Base-by-base conservation (phyloP, 2,888 invertebrate genomes). In the Agelastica alni region DNA sequence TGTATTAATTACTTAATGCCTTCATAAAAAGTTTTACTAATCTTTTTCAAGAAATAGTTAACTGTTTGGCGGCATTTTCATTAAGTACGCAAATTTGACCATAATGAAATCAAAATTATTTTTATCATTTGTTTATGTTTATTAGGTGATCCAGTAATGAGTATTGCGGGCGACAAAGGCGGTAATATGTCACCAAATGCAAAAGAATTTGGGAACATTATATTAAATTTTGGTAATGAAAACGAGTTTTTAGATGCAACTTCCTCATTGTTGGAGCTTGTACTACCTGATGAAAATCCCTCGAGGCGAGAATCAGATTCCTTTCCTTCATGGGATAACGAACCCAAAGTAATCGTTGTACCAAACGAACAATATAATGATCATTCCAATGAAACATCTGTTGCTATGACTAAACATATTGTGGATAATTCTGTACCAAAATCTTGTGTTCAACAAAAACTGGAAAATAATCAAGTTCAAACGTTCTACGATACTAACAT, bases 91-190 rank as follows among this genome's bases (percentile, higher is more conserved):
- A n/a, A n/a, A n/a, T n/a, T n/a, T n/a, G n/a, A n/a, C n/a, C n/a
- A n/a, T n/a, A n/a, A n/a, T n/a, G n/a, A n/a, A n/a, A n/a, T n/a
- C n/a, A n/a, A n/a, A n/a, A n/a, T n/a, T n/a, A n/a, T n/a, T n/a
- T n/a, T n/a, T n/a, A n/a, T n/a, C n/a, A n/a, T n/a, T n/a, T n/a
- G n/a, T n/a, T n/a, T n/a, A n/a, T n/a, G n/a, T n/a, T n/a, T n/a
- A n/a, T n/a, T n/a, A 39, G 37, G 37, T 39, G 37, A 39, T 39
- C 37, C 37, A 12, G 37, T 39, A 3, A 39, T 39, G 37, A 39
- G 37, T 9, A 39, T 39, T 10, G 37, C 37, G 2, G 37, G 20
- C 4, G 37, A 39, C 3, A n/a, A n/a, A n/a, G 37, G 37, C n/a
- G 37, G 20, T 1, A 20, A 39, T 17, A 39, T 39, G 37, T 39